A percentile compares a stretch with the other conserved stretches of the same genome.
Conservation (phyloP, 64 coral and sea anemone species). For the Pocillopora damicornis region DNA sequence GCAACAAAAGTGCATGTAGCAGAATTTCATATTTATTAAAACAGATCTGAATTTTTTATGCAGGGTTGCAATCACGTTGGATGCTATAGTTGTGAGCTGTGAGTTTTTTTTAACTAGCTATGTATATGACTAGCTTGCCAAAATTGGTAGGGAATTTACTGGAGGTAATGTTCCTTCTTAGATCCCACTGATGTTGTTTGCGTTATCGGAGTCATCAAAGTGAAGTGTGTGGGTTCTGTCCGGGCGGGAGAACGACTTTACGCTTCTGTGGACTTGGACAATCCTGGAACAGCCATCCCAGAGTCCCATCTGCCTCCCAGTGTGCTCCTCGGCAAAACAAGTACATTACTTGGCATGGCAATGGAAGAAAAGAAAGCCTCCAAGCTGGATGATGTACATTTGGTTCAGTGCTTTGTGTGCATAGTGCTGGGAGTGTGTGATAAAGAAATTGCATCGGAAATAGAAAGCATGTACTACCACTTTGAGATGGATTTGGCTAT, state of each 20-base stretch:
- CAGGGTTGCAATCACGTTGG: too few relatives aligned
- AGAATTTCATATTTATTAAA: too few relatives aligned
- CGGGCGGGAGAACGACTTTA: slow-evolving; percentile 84
- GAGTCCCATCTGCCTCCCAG: slow-evolving; percentile 83
- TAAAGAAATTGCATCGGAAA: slow-evolving; percentile 55
- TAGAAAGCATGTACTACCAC: slow-evolving; percentile 69
- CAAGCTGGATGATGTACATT: slow-evolving; percentile 37
- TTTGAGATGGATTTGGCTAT: slow-evolving; percentile 53
- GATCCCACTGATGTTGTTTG: slow-evolving; percentile 78
- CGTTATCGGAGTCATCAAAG: slow-evolving; percentile 71
- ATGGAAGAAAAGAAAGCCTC: slow-evolving; percentile 55
- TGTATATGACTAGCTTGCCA: not conserved
- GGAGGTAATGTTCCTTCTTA: not conserved
- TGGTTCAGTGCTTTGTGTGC: slow-evolving; percentile 83
- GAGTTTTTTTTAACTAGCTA: too few relatives aligned
- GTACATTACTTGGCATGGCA: slow-evolving; percentile 70
- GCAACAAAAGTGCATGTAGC: too few relatives aligned
- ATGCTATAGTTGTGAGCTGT: too few relatives aligned
- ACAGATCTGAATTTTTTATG: too few relatives aligned
- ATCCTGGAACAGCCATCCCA: slow-evolving; percentile 77
- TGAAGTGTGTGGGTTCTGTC: slow-evolving; percentile 68
- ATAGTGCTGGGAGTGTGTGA: slow-evolving; percentile 75
- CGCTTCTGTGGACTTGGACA: slow-evolving; percentile 45
- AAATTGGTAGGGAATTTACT: too few relatives aligned
- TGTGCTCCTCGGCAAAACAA: slow-evolving; percentile 1